Evolutionary conservation across 2,797 vertebrate species (phyloP).

Genomic region (Carduelis carduelis): DNA sequence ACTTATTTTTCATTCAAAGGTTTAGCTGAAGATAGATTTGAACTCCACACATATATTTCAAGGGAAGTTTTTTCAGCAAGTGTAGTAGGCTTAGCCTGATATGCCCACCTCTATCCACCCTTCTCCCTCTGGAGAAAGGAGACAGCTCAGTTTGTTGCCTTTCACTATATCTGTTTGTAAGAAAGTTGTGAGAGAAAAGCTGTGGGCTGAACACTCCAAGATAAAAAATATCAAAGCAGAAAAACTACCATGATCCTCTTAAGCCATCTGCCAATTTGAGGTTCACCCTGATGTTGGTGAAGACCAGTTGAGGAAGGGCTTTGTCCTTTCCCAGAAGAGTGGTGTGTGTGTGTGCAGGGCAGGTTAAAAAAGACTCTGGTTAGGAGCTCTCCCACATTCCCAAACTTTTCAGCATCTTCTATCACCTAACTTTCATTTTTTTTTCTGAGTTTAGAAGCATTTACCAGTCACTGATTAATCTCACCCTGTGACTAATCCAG

Average conservation of each 20-base stretch:
- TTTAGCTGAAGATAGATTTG: constrained; percentile 14
- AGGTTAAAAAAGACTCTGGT: background rate
- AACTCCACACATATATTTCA: background rate
- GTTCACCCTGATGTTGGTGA: background rate
- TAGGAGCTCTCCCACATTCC: background rate
- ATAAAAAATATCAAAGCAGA: background rate
- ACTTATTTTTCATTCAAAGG: background rate
- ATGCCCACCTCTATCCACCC: background rate
- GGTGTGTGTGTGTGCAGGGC: background rate
- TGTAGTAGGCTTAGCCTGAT: background rate
- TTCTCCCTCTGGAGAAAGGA: background rate
- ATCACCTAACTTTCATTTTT: background rate
- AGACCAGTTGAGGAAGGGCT: background rate
- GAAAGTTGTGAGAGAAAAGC: constrained; percentile 1
- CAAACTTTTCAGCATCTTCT: background rate
- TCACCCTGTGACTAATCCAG: background rate
- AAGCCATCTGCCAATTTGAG: background rate
- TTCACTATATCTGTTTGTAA: background rate
- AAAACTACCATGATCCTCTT: background rate
- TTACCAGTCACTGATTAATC: background rate
- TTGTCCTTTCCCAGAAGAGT: accelerated
- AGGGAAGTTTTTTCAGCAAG: background rate
- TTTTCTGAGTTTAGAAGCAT: background rate
- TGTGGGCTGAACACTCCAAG: background rate
- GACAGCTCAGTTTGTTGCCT: background rate